Evolutionary conservation across 2,888 invertebrate species (phyloP), one percentile per base, ranked within the genome.

Genomic region (Lithosia quadra): DNA sequence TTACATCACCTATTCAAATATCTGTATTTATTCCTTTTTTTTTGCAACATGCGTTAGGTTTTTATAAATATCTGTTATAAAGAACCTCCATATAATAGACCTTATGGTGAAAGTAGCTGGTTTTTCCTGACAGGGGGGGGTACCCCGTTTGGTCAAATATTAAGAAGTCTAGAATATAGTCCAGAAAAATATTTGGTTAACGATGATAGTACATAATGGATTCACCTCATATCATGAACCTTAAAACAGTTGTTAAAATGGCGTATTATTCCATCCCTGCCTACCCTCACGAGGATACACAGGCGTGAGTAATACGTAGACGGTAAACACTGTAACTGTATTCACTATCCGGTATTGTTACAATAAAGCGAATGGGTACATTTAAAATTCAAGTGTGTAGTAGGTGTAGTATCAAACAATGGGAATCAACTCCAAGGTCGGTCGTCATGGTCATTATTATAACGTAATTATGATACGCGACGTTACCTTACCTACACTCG

Each of bases 341-440:
- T 36, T 49, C 49, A 43, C 34, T 22, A 66, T 63, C 71, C 63
- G 62, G 71, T 72, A 79, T 79, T 77, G 78, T 75, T 75, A 77
- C 79, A 81, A 79, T 72, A 71, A 71, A 67, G 68, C 78, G 74
- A 74, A 77, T 80, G 72, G 84, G 83, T 86, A 85, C 86, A 86
- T 89, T 86, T 89, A 84, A 84, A 88, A 81, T 85, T 85, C 85
- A 83, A 85, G 85, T 85, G 75, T 82, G 79, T 76, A 75, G 70
- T 63, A 71, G 74, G 85, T 78, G 75, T 82, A 57, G 82, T 85
- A 87, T 88, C 88, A 90, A 89, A 94, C 94, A 94, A 94, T 94
- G 87, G 90, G 88, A 89, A 87, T 88, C 88, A 88, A 84, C 90
- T 83, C 86, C 92, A 94, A 94, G 94, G 94, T 84, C 93, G 86